Evolutionary conservation across 2,888 invertebrate genomes (phyloP), one percentile per base, ranked within the genome.

Genomic region (Lingula anatina): DNA sequence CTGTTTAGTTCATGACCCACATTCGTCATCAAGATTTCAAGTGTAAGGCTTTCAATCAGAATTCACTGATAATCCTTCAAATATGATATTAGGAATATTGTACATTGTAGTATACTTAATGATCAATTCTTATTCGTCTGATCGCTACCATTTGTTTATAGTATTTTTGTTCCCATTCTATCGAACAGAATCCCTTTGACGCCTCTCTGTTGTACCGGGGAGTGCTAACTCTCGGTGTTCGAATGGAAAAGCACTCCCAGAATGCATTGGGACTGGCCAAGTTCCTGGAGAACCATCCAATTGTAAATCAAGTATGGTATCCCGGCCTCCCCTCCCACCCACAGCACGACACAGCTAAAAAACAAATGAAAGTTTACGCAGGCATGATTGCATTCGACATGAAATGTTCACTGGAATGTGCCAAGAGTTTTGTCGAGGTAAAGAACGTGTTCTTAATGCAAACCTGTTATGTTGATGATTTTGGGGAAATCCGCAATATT

Each of bases 351-450:
- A 35, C 71, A 12, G 72, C 71, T 7, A 83, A 86, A 63, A 85
- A 81, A 66, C 95, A 96, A 79, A 72, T 74, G 74, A 83, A 84
- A 46, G 92, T 93, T 0, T 90, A 90, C 78, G 91, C 94, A 54
- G 96, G 96, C 4, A 90, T 96, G 80, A 82, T 97, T 64, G 87
- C 90, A 18, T 90, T 96, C 70, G 90, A 87, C 65, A 81, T 95
- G 24, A 86, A 86, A 65, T 93, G 92, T 1, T 86, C 82, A 3
- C 67, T 88, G 36, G 79, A 84, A 49, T 84, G 90, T 61, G 85
- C 90, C 0, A 81, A 81, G 49, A 85, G 81, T 48, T 89, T 96
- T 69, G 65, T 61, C 5, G 68, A 70, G 56, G 67, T 66, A 44
- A 28, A n/a, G n/a, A n/a, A n/a, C n/a, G n/a, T n/a, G n/a, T n/a